Evolutionary conservation across 2,113 vertebrate species (phyloP).

Genomic region (Rhea americana): DNA sequence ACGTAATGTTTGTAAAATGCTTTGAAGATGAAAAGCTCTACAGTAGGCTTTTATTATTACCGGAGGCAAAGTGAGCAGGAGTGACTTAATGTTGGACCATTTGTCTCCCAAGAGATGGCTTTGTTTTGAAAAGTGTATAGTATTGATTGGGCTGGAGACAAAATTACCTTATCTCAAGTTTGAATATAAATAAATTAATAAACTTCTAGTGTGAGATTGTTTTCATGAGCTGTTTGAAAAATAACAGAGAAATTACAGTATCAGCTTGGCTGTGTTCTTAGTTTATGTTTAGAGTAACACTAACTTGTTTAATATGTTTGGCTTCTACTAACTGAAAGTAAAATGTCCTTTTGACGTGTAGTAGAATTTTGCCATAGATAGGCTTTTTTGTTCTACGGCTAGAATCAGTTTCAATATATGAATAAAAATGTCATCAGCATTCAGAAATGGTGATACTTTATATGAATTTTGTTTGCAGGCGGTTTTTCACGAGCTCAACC

Average conservation of each 20-base stretch:
- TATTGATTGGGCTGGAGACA: neutral
- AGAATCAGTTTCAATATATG: neutral
- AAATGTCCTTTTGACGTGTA: neutral
- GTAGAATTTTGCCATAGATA: neutral
- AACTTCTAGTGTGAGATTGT: neutral
- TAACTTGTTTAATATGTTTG: neutral
- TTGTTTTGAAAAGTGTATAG: constrained; percentile 4
- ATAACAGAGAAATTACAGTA: neutral
- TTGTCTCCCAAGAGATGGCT: constrained; percentile 50
- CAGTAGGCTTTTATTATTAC: constrained; percentile 53
- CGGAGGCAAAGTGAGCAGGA: constrained; percentile 33
- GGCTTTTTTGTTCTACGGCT: neutral
- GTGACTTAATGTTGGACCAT: constrained; percentile 1
- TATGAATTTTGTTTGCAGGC: neutral
- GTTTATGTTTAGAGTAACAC: neutral
- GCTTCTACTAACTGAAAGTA: neutral
- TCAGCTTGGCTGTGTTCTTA: neutral
- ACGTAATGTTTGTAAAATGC: constrained; percentile 6
- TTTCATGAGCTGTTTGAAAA: neutral
- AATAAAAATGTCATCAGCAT: neutral
- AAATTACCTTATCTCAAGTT: neutral
- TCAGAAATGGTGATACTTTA: neutral
- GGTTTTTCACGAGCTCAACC: neutral
- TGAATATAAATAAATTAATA: neutral
- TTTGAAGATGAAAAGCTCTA: constrained; percentile 54